phyloP scores from a whole-genome alignment of 1,140 invertebrate genomes.

The Lanistes nyassanus region DNA sequence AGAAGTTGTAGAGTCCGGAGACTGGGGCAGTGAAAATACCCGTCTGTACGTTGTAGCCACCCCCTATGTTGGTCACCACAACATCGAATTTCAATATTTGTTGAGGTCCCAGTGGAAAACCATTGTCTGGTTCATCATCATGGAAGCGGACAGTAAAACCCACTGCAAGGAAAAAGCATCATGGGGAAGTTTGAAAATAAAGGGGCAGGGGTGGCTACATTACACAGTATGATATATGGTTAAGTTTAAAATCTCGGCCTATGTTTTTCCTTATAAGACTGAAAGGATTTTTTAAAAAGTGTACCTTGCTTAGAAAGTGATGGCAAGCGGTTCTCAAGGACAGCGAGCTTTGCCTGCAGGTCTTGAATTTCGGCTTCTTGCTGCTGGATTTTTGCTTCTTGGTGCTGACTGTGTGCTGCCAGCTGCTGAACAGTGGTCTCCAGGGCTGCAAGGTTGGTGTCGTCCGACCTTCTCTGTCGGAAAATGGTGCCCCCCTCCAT shows the following conservation, averaged over 20 bases:
- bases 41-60: slow-evolving; percentile 6
- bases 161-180: slow-evolving; percentile 2
- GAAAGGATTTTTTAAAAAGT: no score
- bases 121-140: not conserved
- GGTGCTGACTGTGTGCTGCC: not conserved
- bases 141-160: slow-evolving; percentile 7
- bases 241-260: no score
- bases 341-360: not conserved
- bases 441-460: not conserved
- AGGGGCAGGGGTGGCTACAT: no score
- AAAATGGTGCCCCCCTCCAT: no score
- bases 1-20: slow-evolving; percentile 9
- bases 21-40: slow-evolving; percentile 21
- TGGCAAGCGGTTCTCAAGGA: no score
- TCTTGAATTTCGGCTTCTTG: not conserved
- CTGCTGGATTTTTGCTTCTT: not conserved
- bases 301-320: no score
- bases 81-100: not conserved
- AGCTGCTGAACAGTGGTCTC: not conserved
- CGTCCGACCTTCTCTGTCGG: not conserved
- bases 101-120: not conserved
- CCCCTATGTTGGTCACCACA: slow-evolving; percentile 7
- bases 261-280: no score
- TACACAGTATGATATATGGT: no score
- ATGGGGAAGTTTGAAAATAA: no score